Evolutionary conservation across 2,888 invertebrate genomes (phyloP).

Genomic region (Tiphia femorata): DNA sequence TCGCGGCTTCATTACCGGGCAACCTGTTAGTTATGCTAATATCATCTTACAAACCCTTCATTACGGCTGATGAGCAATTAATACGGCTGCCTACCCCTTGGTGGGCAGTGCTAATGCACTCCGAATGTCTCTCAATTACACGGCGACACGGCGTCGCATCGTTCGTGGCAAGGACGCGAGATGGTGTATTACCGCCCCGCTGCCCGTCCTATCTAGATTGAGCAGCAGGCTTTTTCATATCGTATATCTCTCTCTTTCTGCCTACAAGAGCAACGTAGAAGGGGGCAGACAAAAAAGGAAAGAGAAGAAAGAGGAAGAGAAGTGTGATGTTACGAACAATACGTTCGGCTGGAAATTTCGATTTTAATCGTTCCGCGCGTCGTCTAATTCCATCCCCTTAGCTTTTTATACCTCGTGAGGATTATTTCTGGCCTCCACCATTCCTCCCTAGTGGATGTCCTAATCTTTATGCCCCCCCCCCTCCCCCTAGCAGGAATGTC

Average conservation of each 20-base stretch:
- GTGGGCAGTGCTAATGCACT: constrained; percentile 56
- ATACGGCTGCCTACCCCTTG: constrained; percentile 58
- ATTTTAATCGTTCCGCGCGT: neutral
- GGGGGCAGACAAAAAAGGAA: neutral
- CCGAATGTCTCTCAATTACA: constrained; percentile 63
- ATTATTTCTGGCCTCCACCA: no score
- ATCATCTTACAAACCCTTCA: constrained; percentile 67
- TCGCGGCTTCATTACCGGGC: constrained; percentile 61
- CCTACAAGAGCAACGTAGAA: neutral
- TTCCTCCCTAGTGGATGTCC: no score
- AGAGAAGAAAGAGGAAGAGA: neutral
- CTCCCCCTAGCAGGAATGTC: no score
- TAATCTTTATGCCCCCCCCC: no score
- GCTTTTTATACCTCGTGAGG: no score
- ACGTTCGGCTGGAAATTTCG: neutral
- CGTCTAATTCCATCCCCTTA: no score
- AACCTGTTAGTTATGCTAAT: constrained; percentile 68
- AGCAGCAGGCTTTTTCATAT: constrained; percentile 20
- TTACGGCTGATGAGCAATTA: constrained; percentile 67
- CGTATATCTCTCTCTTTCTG: neutral
- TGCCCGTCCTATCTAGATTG: constrained; percentile 9
- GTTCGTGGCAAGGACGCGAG: constrained; percentile 19
- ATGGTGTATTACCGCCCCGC: neutral
- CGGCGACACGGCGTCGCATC: constrained; percentile 51
- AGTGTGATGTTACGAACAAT: no score